Conservation (phyloP, 2,797 vertebrate species). For the Onychomys arenicola region DNA sequence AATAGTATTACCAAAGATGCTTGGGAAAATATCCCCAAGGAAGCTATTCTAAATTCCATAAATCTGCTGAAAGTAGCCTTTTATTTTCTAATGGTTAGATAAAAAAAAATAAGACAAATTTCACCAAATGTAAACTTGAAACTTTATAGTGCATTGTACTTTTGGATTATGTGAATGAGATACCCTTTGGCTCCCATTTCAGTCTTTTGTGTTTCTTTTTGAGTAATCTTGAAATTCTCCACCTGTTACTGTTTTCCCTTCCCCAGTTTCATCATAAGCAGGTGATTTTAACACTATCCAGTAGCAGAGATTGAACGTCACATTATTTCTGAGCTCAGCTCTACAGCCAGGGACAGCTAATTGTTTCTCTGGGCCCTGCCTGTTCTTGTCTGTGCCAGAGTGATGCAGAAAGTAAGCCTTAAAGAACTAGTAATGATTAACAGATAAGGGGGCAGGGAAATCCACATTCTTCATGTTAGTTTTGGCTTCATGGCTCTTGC, state of each 20-base stretch:
- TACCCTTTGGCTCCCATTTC: background rate
- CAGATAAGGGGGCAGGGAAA: background rate
- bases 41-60: slow-evolving; percentile 41
- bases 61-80: slow-evolving; percentile 6
- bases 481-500: background rate
- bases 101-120: background rate
- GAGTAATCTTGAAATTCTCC: background rate
- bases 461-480: background rate
- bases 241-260: background rate
- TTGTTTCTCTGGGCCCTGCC: background rate
- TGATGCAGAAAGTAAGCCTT: background rate
- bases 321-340: background rate
- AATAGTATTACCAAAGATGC: background rate
- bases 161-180: background rate
- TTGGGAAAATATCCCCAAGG: slow-evolving; percentile 20
- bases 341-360: background rate
- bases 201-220: background rate
- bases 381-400: background rate
- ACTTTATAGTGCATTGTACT: background rate
- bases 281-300: background rate
- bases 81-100: slow-evolving; percentile 12
- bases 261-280: background rate
- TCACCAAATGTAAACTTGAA: slow-evolving; percentile 2
- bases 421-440: background rate
- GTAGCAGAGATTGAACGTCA: background rate